Conservation (phyloP, 2,797 vertebrate genomes). For the Melanotaenia pygmaea region DNA sequence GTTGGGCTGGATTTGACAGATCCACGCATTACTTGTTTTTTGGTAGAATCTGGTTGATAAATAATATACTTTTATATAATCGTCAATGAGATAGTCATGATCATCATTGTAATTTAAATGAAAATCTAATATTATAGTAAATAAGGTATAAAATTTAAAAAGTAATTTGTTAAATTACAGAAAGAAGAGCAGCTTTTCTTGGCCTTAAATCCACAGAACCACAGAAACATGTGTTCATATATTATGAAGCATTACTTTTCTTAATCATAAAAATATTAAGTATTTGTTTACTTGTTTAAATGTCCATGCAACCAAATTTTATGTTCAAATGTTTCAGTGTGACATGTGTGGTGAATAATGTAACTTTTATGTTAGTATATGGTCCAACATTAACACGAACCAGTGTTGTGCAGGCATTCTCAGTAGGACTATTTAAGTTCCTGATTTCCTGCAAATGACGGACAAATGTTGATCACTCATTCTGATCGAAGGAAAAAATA, state of each 20-base stretch:
- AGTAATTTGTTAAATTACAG: background rate
- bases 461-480: too few species aligned
- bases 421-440: background rate
- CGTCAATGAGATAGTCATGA: too few species aligned
- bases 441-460: too few species aligned
- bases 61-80: too few species aligned
- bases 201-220: background rate
- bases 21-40: constrained; percentile 22
- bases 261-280: too few species aligned
- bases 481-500: too few species aligned
- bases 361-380: too few species aligned
- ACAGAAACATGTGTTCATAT: background rate
- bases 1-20: constrained; percentile 37
- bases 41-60: too few species aligned
- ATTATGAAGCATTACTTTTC: background rate
- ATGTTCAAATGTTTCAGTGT: background rate
- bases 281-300: too few species aligned
- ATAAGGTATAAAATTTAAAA: background rate
- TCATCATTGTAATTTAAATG: background rate
- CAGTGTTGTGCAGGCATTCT: background rate
- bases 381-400: too few species aligned
- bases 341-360: too few species aligned
- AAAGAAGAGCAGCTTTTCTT: constrained; percentile 9
- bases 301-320: too few species aligned
- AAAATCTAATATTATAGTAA: background rate